Evolutionary conservation across 2,113 vertebrate species (phyloP).

Genomic region (Pseudopodoces humilis): DNA sequence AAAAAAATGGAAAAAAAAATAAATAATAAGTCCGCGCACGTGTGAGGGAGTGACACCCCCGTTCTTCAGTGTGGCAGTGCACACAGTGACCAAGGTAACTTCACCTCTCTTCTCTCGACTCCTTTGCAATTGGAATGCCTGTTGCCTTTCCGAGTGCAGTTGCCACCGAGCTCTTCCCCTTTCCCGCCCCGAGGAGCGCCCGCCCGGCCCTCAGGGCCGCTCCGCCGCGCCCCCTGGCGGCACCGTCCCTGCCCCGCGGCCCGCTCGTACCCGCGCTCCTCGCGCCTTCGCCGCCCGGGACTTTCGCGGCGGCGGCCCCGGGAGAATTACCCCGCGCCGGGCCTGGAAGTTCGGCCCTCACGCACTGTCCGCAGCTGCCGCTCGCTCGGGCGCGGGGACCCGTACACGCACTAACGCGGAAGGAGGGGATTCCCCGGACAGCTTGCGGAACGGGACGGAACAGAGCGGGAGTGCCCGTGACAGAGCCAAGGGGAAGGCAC

Average conservation of each 20-base stretch:
- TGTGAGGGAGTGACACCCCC: fast-evolving
- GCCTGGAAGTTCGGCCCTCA: not conserved
- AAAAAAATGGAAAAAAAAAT: not conserved
- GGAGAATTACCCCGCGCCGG: fast-evolving
- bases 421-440: not conserved
- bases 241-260: not conserved
- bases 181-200: not conserved
- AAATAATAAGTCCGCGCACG: fast-evolving
- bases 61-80: fast-evolving
- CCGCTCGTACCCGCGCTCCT: fast-evolving
- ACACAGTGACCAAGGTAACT: fast-evolving
- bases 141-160: fast-evolving
- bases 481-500: not conserved
- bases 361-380: not conserved
- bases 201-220: not conserved
- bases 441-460: not conserved
- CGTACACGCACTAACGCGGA: not conserved
- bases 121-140: fast-evolving
- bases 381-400: too few species aligned
- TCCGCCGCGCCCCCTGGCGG: constrained; percentile 1
- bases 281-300: not conserved
- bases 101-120: not conserved
- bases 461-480: not conserved
- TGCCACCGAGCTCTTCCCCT: fast-evolving
- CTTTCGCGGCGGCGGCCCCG: fast-evolving